Percentiles rank a stretch among this genome's conserved stretches.
These are phyloP conservation scores for Pedionomus torquatus DNA, from an alignment of 2,113 vertebrate species.

Conservation along the genomic window DNA sequence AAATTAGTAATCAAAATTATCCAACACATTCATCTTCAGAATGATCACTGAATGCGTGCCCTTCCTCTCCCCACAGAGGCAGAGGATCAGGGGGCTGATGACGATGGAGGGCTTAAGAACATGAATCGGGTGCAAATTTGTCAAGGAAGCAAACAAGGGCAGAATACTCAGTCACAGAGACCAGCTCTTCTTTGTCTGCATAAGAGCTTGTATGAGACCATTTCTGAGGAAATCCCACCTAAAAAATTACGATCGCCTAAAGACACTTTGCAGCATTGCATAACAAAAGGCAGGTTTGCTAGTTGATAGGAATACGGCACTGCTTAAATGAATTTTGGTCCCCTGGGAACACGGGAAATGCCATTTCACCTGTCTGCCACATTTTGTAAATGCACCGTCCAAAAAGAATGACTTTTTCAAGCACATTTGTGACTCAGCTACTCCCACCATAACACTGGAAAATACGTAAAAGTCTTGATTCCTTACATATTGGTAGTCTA, in stretches of 20 bases:
- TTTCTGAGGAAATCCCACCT: neutral
- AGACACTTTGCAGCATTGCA: neutral
- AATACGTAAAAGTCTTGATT: neutral
- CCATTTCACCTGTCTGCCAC: neutral
- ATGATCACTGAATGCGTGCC: conserved; percentile 8
- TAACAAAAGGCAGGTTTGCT: neutral
- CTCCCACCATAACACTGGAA: neutral
- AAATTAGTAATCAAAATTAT: conserved; percentile 71
- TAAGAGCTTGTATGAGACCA: neutral
- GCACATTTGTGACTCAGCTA: neutral
- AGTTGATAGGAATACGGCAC: neutral
- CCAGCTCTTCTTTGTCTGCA: neutral
- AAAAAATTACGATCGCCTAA: neutral
- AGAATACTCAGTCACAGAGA: neutral
- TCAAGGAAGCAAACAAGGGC: neutral
- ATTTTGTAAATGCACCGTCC: neutral
- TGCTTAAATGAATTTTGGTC: neutral
- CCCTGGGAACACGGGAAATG: neutral
- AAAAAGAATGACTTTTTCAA: neutral
- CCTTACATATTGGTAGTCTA: neutral
- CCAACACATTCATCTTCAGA: conserved; percentile 64
- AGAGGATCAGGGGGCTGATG: neutral
- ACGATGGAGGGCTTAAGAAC: neutral
- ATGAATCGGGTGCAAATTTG: conserved; percentile 16
- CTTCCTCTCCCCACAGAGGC: neutral